Conservation (phyloP, 2,113 vertebrate genomes). For the Chionodraco myersi region DNA sequence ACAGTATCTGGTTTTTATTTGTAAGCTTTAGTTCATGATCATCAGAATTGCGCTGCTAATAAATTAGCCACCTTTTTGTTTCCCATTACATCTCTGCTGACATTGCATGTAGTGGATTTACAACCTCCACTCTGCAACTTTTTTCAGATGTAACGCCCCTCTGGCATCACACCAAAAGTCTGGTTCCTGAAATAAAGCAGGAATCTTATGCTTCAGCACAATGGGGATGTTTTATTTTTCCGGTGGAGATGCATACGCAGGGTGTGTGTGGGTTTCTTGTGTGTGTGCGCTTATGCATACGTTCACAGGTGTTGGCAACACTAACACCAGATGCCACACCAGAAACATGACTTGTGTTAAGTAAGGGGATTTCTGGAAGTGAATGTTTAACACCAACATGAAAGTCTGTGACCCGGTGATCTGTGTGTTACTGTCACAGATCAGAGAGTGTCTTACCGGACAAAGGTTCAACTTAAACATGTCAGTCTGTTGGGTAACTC, state of each 20-base stretch:
- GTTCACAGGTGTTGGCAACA: slow-evolving; percentile 51
- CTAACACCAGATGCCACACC: neutral
- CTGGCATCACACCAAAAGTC: slow-evolving; percentile 49
- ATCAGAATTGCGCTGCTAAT: slow-evolving; percentile 13
- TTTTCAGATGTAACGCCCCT: slow-evolving; percentile 33
- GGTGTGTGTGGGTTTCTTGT: slow-evolving; percentile 14
- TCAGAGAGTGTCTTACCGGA: slow-evolving; percentile 16
- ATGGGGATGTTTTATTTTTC: slow-evolving; percentile 66
- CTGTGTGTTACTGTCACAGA: slow-evolving; percentile 18
- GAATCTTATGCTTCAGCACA: slow-evolving; percentile 68
- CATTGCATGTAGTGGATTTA: slow-evolving; percentile 53
- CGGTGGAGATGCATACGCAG: slow-evolving; percentile 41
- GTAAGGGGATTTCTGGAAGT: slow-evolving; percentile 41
- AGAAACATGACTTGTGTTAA: slow-evolving; percentile 29
- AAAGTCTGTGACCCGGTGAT: slow-evolving; percentile 16
- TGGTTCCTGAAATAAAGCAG: slow-evolving; percentile 52
- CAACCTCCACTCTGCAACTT: slow-evolving; percentile 29
- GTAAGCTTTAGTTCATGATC: neutral
- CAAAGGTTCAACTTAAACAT: neutral
- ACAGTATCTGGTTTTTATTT: slow-evolving; percentile 3
- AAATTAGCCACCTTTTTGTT: slow-evolving; percentile 31
- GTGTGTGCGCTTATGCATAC: slow-evolving; percentile 13
- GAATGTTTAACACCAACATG: slow-evolving; percentile 38
- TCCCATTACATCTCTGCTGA: slow-evolving; percentile 53
- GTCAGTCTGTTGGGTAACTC: slow-evolving; percentile 1